These are phyloP conservation scores for Epirrhoe alternata DNA, from an alignment of 2,888 invertebrate species.

Conservation along the genomic window DNA sequence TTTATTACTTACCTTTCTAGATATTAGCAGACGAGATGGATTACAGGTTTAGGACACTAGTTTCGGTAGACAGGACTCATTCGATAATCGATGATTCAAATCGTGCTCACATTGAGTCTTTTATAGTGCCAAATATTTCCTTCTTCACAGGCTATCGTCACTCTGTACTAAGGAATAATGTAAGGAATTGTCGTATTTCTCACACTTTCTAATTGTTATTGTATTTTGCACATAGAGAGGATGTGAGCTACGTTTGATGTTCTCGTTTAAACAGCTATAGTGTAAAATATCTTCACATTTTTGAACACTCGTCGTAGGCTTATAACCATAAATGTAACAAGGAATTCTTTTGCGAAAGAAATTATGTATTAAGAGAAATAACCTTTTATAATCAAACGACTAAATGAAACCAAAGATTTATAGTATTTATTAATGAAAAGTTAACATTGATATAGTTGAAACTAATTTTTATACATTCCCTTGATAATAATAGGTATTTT, in stretches of 20 bases:
- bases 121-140: slow-evolving; percentile 50
- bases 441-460: slow-evolving; percentile 75
- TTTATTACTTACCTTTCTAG: slow-evolving; percentile 40
- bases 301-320: slow-evolving; percentile 50
- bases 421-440: slow-evolving; percentile 81
- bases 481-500: slow-evolving; percentile 44
- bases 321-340: slow-evolving; percentile 47
- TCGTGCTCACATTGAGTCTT: slow-evolving; percentile 55
- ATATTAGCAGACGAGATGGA: slow-evolving; percentile 46
- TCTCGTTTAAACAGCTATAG: slow-evolving; percentile 58
- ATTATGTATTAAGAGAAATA: slow-evolving; percentile 49
- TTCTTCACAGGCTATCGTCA: slow-evolving; percentile 33
- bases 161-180: no score
- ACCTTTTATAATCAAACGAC: slow-evolving; percentile 74
- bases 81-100: slow-evolving; percentile 46
- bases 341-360: slow-evolving; percentile 51
- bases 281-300: slow-evolving; percentile 49
- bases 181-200: slow-evolving; percentile 33
- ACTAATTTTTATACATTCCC: slow-evolving; percentile 80
- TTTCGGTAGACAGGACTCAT: slow-evolving; percentile 49
- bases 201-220: slow-evolving; percentile 34
- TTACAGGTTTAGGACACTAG: slow-evolving; percentile 52
- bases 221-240: slow-evolving; percentile 37
- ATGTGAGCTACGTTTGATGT: slow-evolving; percentile 43
- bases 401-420: slow-evolving; percentile 83